A percentile compares a stretch with the other conserved stretches of the same genome.
These are phyloP conservation scores for Athalia circularis DNA, from an alignment of 2,888 invertebrate genomes.

Conservation along the genomic window DNA sequence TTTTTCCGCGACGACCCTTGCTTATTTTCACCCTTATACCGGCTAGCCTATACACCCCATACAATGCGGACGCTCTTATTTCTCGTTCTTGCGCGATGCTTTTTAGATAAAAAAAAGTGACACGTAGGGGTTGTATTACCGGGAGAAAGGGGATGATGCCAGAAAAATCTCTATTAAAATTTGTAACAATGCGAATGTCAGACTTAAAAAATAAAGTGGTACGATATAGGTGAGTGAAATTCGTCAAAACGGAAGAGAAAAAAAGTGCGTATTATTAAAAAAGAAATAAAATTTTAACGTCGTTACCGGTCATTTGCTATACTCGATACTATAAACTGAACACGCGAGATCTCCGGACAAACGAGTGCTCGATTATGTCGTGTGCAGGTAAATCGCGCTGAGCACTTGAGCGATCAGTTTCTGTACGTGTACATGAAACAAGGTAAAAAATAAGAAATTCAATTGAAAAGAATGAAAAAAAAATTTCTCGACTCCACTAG, in stretches of 20 bases:
- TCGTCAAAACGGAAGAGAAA: not conserved
- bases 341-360: conserved; percentile 36
- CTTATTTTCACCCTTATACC: not conserved
- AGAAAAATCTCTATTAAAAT: not conserved
- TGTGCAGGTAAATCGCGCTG: not conserved
- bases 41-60: not conserved
- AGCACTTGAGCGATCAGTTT: conserved; percentile 4
- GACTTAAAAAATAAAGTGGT: not conserved
- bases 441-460: not conserved
- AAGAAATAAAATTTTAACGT: conserved; percentile 9
- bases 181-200: not conserved
- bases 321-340: not conserved
- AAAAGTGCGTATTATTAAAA: not conserved
- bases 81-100: conserved; percentile 6
- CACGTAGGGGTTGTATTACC: not conserved
- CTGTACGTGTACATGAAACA: not conserved
- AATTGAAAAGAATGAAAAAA: not conserved
- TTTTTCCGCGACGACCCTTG: not conserved
- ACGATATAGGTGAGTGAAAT: not conserved
- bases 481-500: conserved; percentile 1
- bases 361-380: conserved; percentile 35
- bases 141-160: not conserved
- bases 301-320: not conserved
- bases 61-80: conserved; percentile 4
- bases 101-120: conserved; percentile 29